phyloP scores from a whole-genome alignment of 2,113 vertebrate species.

The Crotophaga sulcirostris region DNA sequence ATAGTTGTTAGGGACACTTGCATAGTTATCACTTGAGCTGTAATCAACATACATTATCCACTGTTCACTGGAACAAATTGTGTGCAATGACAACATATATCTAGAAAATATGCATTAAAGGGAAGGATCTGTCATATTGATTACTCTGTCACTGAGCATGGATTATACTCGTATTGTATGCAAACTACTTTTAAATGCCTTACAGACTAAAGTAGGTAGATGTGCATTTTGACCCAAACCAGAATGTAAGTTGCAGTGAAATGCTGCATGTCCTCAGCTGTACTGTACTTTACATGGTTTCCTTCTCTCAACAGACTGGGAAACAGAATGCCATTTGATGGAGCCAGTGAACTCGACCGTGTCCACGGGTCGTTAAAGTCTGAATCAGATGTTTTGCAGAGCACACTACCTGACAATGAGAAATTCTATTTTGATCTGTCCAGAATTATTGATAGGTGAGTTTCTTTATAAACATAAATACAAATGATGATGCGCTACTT shows the following conservation, averaged over 20 bases:
- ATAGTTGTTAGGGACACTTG: background rate
- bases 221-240: background rate
- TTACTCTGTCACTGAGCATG: background rate
- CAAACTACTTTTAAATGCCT: background rate
- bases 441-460: slow-evolving; percentile 78
- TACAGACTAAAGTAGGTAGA: background rate
- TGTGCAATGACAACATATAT: background rate
- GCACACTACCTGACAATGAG: slow-evolving; percentile 75
- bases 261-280: background rate
- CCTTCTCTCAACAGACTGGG: slow-evolving; percentile 68
- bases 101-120: background rate
- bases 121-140: background rate
- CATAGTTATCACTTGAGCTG: background rate
- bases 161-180: background rate
- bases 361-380: slow-evolving; percentile 67
- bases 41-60: background rate
- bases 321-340: slow-evolving; percentile 73
- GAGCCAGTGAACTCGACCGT: slow-evolving; percentile 72
- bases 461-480: slow-evolving; percentile 16
- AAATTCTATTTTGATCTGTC: slow-evolving; percentile 81
- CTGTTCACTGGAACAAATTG: background rate
- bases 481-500: background rate
- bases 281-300: background rate
- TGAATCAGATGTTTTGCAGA: slow-evolving; percentile 76
- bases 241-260: background rate